These are phyloP conservation scores for Drosophila serrata DNA, from an alignment of 1,140 invertebrate species.

Conservation along the genomic window DNA sequence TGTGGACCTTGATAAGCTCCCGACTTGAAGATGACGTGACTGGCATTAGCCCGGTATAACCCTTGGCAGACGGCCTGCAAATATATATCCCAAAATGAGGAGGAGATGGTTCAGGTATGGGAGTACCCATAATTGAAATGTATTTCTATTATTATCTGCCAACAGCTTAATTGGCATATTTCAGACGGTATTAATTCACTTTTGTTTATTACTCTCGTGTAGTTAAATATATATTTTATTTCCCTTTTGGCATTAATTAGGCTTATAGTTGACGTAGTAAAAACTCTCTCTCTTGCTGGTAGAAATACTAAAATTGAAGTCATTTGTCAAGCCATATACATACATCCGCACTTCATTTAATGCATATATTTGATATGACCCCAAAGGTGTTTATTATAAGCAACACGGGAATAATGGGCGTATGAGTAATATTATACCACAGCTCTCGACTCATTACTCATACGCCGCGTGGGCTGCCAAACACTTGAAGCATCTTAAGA, in stretches of 20 bases:
- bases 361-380: conserved; percentile 69
- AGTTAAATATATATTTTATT: background rate
- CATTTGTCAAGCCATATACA: conserved; percentile 43
- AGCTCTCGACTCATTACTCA: conserved; percentile 69
- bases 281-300: conserved; percentile 8
- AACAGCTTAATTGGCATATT: conserved; percentile 38
- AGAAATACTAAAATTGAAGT: conserved; percentile 21
- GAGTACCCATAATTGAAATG: conserved; percentile 38
- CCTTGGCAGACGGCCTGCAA: conserved; percentile 13
- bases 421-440: conserved; percentile 74
- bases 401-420: conserved; percentile 76
- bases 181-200: background rate
- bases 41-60: conserved; percentile 35
- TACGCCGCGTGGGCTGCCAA: conserved; percentile 54
- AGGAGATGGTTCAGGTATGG: conserved; percentile 2
- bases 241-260: conserved; percentile 29
- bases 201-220: conserved; percentile 1
- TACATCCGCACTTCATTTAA: conserved; percentile 45
- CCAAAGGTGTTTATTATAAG: conserved; percentile 80
- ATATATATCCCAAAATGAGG: conserved; percentile 1
- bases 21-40: conserved; percentile 28
- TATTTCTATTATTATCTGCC: conserved; percentile 23
- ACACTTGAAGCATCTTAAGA: conserved; percentile 73
- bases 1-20: conserved; percentile 43
- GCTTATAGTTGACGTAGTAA: background rate